These are phyloP conservation scores for Hydrocynus forskahlii DNA, from an alignment of 2,797 vertebrate species.

Conservation along the genomic window DNA sequence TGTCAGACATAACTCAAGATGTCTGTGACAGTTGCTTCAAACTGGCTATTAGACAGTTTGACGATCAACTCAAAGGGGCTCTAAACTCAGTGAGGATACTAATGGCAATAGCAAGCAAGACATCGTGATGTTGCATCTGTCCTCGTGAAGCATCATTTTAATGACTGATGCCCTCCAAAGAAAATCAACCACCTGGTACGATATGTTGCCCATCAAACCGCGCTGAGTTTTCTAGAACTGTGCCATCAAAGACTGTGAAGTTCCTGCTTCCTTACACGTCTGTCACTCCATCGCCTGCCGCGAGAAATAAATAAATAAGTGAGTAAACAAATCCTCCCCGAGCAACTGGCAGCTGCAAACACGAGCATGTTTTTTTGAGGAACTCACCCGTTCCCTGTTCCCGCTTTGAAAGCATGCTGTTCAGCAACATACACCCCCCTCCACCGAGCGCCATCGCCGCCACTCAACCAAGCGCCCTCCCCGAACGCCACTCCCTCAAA, in stretches of 20 bases:
- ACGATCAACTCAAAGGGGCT: not conserved
- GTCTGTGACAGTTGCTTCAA: not conserved
- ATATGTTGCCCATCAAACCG: not conserved
- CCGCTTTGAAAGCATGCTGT: constrained; percentile 2
- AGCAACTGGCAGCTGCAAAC: constrained; percentile 11
- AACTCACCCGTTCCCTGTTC: constrained; percentile 1
- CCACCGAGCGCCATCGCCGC: not conserved
- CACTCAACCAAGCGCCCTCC: not conserved
- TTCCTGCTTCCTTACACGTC: not conserved
- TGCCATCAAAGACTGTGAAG: not conserved
- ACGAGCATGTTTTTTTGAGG: constrained; percentile 18
- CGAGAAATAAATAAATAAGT: not conserved
- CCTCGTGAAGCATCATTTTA: not conserved
- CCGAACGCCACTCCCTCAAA: constrained; percentile 62
- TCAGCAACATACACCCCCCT: not conserved
- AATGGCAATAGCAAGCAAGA: not conserved
- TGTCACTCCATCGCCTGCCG: not conserved
- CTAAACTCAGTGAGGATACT: not conserved
- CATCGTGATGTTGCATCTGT: too few species aligned
- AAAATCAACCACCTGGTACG: not conserved
- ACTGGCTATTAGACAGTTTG: too few species aligned
- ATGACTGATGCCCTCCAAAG: not conserved
- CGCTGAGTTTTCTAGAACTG: not conserved
- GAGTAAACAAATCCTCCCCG: not conserved
- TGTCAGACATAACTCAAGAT: too few species aligned